These are phyloP conservation scores for Limnephilus marmoratus DNA, from an alignment of 2,888 invertebrate species.

Conservation along the genomic window DNA sequence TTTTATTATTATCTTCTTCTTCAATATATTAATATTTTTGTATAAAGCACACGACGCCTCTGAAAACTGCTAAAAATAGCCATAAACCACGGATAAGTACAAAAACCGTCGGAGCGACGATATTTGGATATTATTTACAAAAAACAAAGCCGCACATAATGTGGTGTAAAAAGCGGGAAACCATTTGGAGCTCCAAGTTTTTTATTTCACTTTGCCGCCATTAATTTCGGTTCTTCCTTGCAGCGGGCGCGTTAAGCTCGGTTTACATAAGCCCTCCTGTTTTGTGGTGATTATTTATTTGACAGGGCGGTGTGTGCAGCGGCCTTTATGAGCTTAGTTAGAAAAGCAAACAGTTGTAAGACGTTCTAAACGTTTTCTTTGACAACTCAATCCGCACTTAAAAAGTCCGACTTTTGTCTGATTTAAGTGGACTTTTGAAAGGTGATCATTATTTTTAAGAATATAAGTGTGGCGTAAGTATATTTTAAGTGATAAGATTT, in stretches of 20 bases:
- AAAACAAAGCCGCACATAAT: constrained; percentile 62
- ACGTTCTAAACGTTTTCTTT: background rate
- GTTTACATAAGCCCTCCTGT: constrained; percentile 39
- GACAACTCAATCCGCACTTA: constrained; percentile 7
- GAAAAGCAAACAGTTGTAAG: constrained; percentile 23
- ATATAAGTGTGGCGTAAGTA: background rate
- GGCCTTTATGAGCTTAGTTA: constrained; percentile 30
- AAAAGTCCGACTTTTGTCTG: background rate
- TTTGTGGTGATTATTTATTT: constrained; percentile 50
- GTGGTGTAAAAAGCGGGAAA: constrained; percentile 64
- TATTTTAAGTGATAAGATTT: background rate
- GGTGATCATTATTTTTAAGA: background rate
- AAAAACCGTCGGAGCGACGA: constrained; percentile 47
- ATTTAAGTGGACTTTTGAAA: constrained; percentile 2
- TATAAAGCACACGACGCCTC: constrained; percentile 8
- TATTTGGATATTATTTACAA: constrained; percentile 63
- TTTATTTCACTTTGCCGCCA: constrained; percentile 51
- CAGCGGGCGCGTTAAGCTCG: constrained; percentile 36
- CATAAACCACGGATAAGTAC: constrained; percentile 54
- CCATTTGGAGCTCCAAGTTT: constrained; percentile 64
- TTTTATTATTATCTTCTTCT: too few species aligned
- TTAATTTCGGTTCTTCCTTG: constrained; percentile 54
- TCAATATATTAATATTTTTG: too few species aligned
- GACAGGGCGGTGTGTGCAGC: constrained; percentile 43
- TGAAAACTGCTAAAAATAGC: constrained; percentile 51